A percentile compares a stretch with the other conserved stretches of the same genome.
These are phyloP conservation scores for Marmota monax DNA, from an alignment of 2,113 vertebrate species.

Conservation along the genomic window DNA sequence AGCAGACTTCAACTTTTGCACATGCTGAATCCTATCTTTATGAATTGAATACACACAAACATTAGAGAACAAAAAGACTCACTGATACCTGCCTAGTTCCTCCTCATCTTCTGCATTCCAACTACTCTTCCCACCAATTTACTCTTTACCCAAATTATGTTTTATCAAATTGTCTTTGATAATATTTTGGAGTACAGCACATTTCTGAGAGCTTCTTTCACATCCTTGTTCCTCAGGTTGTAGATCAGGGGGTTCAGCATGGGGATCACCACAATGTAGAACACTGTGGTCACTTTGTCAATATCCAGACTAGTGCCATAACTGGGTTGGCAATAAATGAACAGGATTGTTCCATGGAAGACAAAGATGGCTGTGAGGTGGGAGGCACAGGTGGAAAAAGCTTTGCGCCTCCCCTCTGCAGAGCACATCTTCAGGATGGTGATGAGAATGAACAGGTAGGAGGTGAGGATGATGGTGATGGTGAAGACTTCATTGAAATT, in stretches of 20 bases:
- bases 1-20: background rate
- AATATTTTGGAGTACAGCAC: background rate
- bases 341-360: no score
- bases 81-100: fast-evolving
- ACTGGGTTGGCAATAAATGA: no score
- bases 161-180: background rate
- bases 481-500: background rate
- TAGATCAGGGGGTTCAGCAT: conserved; percentile 82
- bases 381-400: no score
- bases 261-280: conserved; percentile 79
- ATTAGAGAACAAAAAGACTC: background rate
- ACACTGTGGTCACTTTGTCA: conserved; percentile 49
- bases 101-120: fast-evolving
- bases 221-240: conserved; percentile 81
- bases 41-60: background rate
- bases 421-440: no score
- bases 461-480: background rate
- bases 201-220: conserved; percentile 69
- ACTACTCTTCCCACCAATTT: fast-evolving
- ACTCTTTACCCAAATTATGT: fast-evolving
- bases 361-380: no score
- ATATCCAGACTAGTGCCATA: background rate
- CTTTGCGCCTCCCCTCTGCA: no score
- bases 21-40: no score
- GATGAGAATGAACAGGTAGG: no score